Evolutionary conservation across 2,113 vertebrate genomes (phyloP).

Genomic region (Tachycineta bicolor): DNA sequence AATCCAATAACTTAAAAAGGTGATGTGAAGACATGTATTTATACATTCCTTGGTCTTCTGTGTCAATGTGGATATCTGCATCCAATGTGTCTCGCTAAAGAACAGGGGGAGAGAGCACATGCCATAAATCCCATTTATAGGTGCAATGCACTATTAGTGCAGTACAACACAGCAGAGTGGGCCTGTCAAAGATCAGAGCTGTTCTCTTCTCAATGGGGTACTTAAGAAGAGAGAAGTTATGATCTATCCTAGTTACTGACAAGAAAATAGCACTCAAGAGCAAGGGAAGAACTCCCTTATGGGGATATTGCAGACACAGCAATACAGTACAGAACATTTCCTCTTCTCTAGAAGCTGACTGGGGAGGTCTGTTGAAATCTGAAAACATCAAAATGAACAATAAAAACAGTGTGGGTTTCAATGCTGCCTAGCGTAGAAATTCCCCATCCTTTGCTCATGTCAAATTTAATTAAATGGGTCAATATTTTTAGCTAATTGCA

Average conservation of each 20-base stretch:
- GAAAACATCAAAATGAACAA: background rate
- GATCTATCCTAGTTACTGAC: background rate
- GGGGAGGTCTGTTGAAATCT: background rate
- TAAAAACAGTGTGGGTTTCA: background rate
- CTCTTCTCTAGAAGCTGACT: background rate
- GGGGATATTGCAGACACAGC: background rate
- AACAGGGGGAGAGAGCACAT: background rate
- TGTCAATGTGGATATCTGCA: slow-evolving; percentile 76
- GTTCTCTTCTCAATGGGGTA: background rate
- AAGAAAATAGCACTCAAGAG: background rate
- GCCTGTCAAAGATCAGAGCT: background rate
- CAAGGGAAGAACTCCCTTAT: background rate
- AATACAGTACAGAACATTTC: background rate
- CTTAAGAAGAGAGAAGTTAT: background rate
- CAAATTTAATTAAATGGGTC: background rate
- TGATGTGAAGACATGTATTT: slow-evolving; percentile 88
- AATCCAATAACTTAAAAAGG: slow-evolving; percentile 95
- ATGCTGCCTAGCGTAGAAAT: background rate
- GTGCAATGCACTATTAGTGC: background rate
- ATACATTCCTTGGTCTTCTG: slow-evolving; percentile 92
- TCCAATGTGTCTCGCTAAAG: slow-evolving; percentile 86
- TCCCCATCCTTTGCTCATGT: background rate
- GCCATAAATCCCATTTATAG: background rate
- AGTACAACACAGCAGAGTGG: background rate
- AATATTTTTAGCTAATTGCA: background rate